Evolutionary conservation across 2,888 invertebrate species (phyloP), one percentile per base, ranked within the genome.

Genomic region (Aricia artaxerxes): DNA sequence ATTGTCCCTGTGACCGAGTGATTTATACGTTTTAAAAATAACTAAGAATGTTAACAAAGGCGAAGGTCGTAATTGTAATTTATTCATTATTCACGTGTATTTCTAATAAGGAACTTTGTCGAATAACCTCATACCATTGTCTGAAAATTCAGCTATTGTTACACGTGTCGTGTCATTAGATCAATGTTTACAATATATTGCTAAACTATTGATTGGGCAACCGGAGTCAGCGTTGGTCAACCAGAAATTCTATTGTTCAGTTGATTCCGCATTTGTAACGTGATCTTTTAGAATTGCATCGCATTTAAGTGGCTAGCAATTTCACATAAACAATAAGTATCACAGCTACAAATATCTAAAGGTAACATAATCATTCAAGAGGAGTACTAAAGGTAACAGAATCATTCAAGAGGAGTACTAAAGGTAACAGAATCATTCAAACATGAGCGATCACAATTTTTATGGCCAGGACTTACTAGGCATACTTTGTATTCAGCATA

Each of bases 161-260:
- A 76, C 76, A 49, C 31, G 75, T 76, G n/a, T 24, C 75, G 49
- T 44, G 76, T 76, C 76, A 76, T 57, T 76, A 76, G 76, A 76
- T 53, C 76, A 76, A 76, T 76, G 76, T 76, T 76, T 76, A 76
- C 53, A 57, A 53, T 76, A 57, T 57, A 76, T 76, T 76, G 53
- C 57, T 57, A 24, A 53, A 53, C 53, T 31, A 49, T 69, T 11
- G 75, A 38, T 75, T 75, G 49, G 24, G 44, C 75, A 75, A 75
- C 24, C n/a, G 31, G 44, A 75, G 44, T 11, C 24, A 49, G 44
- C 44, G 44, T 49, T 75, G 75, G 31, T 44, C 24, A 44, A 75
- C 75, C 75, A 75, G 35, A 69, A 69, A 69, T 69, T 69, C 69
- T 69, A 69, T 69, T 69, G 69, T 69, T 69, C 24, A 69, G 69